Evolutionary conservation across 2,113 vertebrate genomes (phyloP), one percentile per base, ranked within the genome.

Genomic region (Axis porcinus): DNA sequence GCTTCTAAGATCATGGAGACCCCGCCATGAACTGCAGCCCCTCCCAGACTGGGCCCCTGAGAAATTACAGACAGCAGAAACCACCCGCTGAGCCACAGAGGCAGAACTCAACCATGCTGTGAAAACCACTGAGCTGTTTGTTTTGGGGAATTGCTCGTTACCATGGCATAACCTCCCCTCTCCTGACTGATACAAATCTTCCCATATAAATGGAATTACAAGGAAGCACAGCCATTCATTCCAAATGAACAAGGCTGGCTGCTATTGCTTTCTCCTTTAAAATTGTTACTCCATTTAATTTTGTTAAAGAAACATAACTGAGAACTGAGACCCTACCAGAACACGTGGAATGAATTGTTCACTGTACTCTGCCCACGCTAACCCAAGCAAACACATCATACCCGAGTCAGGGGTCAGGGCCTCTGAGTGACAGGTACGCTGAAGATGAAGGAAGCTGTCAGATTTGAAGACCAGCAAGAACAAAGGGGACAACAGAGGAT

Each of bases 351-450:
- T 25, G 4, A 7, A 19, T 2, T 64, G 47, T 30, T 79, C 36
- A 28, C 7, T 55, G 47, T 21, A 28, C 19, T 36, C 21, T 19
- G 50, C 28, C 58, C 33, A 40, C 0, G 33, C 40, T 9, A 47
- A 81, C 33, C 40, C 17, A 82, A 0, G 0, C 0, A 8, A 33
- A 36, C 17, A 64, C 1, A 8, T 57, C 33, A 3, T 1, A 2
- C 23, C 57, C 17, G 3, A 89, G 28, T 54, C 6, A 27, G 54
- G 84, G 43, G 12, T 21, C 27, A 16, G 12, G 7, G 40, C 50
- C 55, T 79, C 13, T 33, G 83, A 43, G 45, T 13, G 36, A 67
- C 17, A 86, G 81, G 27, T 1, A 21, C 0, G 9, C 23, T 4
- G 4, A 3, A 27, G 55, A 85, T 28, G 28, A 76, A 58, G 43